Conservation (phyloP, 2,113 vertebrate genomes). For the Pungitius pungitius region DNA sequence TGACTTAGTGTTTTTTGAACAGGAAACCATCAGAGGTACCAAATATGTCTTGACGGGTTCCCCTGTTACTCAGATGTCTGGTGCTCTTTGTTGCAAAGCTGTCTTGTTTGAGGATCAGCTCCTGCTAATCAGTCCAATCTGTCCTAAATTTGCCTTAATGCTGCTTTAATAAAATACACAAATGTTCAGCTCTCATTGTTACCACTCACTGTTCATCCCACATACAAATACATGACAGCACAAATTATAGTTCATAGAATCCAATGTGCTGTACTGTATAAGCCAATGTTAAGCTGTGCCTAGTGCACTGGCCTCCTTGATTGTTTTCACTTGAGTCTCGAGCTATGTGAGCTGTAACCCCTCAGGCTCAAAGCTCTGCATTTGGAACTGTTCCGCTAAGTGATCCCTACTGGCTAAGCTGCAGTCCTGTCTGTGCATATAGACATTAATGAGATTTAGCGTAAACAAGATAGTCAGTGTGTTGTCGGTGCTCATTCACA, state of each 20-base stretch:
- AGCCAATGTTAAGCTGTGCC: constrained; percentile 24
- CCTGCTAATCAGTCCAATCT: constrained; percentile 58
- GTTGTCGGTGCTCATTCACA: constrained; percentile 49
- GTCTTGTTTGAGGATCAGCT: background rate
- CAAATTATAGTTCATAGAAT: constrained; percentile 15
- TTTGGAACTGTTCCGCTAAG: constrained; percentile 51
- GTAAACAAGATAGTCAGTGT: constrained; percentile 45
- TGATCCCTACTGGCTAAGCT: constrained; percentile 43
- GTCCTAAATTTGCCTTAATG: constrained; percentile 55
- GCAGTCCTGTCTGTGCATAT: constrained; percentile 47
- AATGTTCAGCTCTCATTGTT: constrained; percentile 30
- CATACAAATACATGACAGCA: constrained; percentile 23
- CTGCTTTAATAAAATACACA: constrained; percentile 48
- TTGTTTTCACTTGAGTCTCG: constrained; percentile 56
- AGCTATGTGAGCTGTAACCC: constrained; percentile 50
- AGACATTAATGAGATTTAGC: constrained; percentile 50
- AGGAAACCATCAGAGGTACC: constrained; percentile 46
- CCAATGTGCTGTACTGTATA: constrained; percentile 28
- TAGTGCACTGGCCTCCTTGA: constrained; percentile 41
- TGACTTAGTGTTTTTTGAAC: constrained; percentile 37
- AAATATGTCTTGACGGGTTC: constrained; percentile 34
- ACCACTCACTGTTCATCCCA: constrained; percentile 20
- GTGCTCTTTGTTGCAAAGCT: constrained; percentile 29
- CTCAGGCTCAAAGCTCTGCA: constrained; percentile 47
- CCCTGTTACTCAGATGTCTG: constrained; percentile 51